Percentiles rank a stretch among this genome's conserved stretches.
phyloP scores from a whole-genome alignment of 2,113 vertebrate species.

The Micronycteris hirsuta region DNA sequence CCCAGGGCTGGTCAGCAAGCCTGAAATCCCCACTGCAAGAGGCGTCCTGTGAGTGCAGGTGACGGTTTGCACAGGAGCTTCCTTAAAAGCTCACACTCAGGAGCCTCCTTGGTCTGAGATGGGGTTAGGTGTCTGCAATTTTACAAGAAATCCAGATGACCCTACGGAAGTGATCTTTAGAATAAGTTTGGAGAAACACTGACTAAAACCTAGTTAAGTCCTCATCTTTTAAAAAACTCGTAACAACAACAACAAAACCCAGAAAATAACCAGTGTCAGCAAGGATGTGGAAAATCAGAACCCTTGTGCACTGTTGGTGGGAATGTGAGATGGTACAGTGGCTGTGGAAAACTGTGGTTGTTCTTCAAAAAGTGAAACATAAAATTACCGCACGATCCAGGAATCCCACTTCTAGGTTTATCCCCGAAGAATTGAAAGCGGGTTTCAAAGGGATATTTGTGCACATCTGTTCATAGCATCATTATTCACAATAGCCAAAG shows the following conservation, averaged over 20 bases:
- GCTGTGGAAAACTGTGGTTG: background rate
- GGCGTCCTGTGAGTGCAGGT: background rate
- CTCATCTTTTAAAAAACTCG: background rate
- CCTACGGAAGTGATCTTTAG: background rate
- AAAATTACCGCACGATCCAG: background rate
- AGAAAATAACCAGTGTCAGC: background rate
- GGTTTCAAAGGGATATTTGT: background rate
- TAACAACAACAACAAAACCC: background rate
- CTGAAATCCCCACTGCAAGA: accelerated
- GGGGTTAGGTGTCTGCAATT: background rate
- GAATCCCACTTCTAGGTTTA: background rate
- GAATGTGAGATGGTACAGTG: background rate
- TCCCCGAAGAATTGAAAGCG: background rate
- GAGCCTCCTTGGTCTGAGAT: too few species aligned
- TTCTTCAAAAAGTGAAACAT: background rate
- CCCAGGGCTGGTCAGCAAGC: accelerated
- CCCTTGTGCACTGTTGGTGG: background rate
- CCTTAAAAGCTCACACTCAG: background rate
- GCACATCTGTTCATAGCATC: background rate
- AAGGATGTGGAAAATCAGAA: background rate
- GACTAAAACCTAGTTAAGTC: background rate
- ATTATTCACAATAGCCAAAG: background rate
- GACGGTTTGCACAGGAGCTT: accelerated
- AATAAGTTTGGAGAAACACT: background rate
- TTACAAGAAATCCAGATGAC: background rate